Conservation (phyloP, 30 jellyfish, hydroid and myxozoan genomes). For the Nemopilema nomurai region DNA sequence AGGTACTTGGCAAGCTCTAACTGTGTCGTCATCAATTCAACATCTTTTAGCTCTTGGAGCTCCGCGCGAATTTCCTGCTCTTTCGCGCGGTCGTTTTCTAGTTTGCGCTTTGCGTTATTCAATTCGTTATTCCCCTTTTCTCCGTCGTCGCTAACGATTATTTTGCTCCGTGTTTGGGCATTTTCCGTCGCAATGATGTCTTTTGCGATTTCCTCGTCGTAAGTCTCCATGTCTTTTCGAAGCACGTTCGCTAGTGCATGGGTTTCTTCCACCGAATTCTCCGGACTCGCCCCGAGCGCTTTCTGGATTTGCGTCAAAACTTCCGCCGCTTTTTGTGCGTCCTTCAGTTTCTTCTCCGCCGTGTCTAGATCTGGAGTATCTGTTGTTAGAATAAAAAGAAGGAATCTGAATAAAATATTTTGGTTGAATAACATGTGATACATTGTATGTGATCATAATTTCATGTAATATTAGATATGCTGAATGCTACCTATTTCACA, state of each 20-base stretch:
- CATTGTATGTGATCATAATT: neutral
- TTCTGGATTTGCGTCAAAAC: constrained; percentile 77
- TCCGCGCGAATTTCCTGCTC: constrained; percentile 74
- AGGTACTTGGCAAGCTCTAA: constrained; percentile 89
- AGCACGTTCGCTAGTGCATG: constrained; percentile 69
- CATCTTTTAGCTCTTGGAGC: constrained; percentile 71
- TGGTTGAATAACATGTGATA: neutral
- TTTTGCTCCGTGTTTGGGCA: constrained; percentile 69
- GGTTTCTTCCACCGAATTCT: constrained; percentile 74
- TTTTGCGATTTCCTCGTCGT: constrained; percentile 75
- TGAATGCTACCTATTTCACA: no score
- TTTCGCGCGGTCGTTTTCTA: constrained; percentile 84
- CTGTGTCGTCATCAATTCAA: constrained; percentile 90
- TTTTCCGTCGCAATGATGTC: constrained; percentile 62
- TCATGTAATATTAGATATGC: neutral
- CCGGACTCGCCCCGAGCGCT: constrained; percentile 89
- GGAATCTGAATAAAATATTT: no score
- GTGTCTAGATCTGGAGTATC: constrained; percentile 67
- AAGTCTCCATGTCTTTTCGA: constrained; percentile 67
- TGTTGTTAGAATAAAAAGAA: neutral
- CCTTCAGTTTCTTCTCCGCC: constrained; percentile 67
- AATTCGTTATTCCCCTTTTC: constrained; percentile 39
- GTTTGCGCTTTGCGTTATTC: constrained; percentile 76
- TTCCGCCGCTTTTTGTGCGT: constrained; percentile 81
- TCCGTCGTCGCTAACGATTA: constrained; percentile 60